These are phyloP conservation scores for Microctenopoma steveboyesi DNA, from an alignment of 2,797 vertebrate genomes.

Conservation along the genomic window DNA sequence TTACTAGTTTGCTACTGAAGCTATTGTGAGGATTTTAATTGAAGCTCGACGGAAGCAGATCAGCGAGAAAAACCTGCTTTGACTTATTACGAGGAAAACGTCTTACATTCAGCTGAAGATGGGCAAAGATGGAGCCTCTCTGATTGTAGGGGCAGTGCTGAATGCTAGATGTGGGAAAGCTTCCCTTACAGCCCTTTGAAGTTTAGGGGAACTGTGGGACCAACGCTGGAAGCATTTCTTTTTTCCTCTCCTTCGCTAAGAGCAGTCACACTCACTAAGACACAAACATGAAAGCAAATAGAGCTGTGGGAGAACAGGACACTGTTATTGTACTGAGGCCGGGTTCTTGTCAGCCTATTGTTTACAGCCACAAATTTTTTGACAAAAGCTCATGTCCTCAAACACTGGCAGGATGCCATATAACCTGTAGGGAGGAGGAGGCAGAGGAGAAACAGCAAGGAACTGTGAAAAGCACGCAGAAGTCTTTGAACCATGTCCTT, in stretches of 20 bases:
- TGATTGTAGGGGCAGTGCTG: conserved; percentile 56
- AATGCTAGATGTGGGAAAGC: conserved; percentile 53
- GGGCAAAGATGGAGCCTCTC: conserved; percentile 54
- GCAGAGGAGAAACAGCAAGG: conserved; percentile 19
- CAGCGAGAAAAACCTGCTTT: conserved; percentile 14
- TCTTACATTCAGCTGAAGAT: conserved; percentile 26
- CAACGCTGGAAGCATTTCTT: conserved; percentile 51
- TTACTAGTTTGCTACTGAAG: conserved; percentile 14
- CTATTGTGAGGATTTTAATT: conserved; percentile 2
- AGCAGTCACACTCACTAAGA: conserved; percentile 60
- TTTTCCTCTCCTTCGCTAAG: conserved; percentile 10
- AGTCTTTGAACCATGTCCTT: conserved; percentile 22
- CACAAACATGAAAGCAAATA: conserved; percentile 75
- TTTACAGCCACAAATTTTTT: conserved; percentile 67
- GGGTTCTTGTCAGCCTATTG: conserved; percentile 66
- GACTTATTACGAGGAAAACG: conserved; percentile 9
- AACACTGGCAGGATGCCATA: conserved; percentile 40
- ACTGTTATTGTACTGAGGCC: conserved; percentile 52
- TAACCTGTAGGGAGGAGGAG: conserved; percentile 47
- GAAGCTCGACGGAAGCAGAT: conserved; percentile 13
- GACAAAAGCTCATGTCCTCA: conserved; percentile 59
- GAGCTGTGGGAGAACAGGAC: conserved; percentile 50
- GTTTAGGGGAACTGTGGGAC: conserved; percentile 63
- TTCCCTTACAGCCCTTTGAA: conserved; percentile 71
- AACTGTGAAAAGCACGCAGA: background rate